phyloP scores from a whole-genome alignment of 2,113 vertebrate species.

The Microcebus lehilahytsara region DNA sequence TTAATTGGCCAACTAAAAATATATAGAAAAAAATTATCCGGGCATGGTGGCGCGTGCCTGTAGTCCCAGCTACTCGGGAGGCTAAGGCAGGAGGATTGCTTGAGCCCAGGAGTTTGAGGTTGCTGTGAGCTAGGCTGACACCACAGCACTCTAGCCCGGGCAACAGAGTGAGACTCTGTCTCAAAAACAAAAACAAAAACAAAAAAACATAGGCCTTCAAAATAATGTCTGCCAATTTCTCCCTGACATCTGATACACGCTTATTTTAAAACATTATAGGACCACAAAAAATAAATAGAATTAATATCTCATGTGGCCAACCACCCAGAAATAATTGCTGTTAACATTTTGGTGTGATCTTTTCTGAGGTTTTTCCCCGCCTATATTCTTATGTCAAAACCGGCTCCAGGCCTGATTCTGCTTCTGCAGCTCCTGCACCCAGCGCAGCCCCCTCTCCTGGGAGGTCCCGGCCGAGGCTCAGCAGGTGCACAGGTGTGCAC shows the following conservation, averaged over 20 bases:
- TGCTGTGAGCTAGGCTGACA: too few relatives aligned
- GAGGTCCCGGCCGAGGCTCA: rapidly evolving
- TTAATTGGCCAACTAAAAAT: too few relatives aligned
- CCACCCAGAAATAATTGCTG: not conserved
- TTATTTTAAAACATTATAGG: not conserved
- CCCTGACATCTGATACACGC: rapidly evolving
- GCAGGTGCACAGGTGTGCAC: rapidly evolving
- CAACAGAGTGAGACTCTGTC: too few relatives aligned
- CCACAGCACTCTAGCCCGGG: too few relatives aligned
- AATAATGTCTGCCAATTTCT: not conserved
- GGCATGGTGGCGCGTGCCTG: too few relatives aligned
- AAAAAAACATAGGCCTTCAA: not conserved
- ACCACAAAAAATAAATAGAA: not conserved
- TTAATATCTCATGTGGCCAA: not conserved
- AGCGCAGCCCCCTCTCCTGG: too few relatives aligned
- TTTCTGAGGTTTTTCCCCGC: not conserved
- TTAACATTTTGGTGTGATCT: too few relatives aligned
- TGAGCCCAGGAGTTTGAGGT: too few relatives aligned
- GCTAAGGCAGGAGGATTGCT: too few relatives aligned
- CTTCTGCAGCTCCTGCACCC: not conserved
- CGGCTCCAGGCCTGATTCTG: not conserved
- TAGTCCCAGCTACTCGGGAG: too few relatives aligned
- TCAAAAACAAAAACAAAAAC: too few relatives aligned
- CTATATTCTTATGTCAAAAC: not conserved
- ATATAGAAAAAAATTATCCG: too few relatives aligned